A percentile compares a stretch with the other conserved stretches of the same genome.
phyloP scores from a whole-genome alignment of 2,113 vertebrate genomes.

The Bucco capensis region DNA sequence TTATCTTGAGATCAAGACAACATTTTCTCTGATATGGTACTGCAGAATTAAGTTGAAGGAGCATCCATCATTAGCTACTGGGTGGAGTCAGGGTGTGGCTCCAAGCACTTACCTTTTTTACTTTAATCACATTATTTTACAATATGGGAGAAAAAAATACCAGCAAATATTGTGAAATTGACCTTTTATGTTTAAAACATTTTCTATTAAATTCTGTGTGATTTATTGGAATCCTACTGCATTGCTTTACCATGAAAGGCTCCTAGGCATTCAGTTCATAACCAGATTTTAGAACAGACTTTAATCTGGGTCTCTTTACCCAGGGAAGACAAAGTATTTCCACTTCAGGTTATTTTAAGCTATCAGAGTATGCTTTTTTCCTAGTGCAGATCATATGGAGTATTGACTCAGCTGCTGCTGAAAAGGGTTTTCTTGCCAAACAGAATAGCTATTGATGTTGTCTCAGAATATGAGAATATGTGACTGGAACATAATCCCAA shows the following conservation, averaged over 20 bases:
- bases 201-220: background rate
- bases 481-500: background rate
- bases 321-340: background rate
- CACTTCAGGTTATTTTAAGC: conserved; percentile 9
- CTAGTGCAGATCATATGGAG: background rate
- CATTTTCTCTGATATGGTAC: background rate
- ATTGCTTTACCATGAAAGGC: background rate
- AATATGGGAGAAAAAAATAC: background rate
- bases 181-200: background rate
- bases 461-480: background rate
- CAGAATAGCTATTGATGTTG: background rate
- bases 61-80: background rate
- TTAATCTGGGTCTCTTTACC: background rate
- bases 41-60: background rate
- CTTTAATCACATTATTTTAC: background rate
- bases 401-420: conserved; percentile 16
- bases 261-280: background rate
- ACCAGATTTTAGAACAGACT: background rate
- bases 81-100: background rate
- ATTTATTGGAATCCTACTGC: background rate
- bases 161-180: background rate
- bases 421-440: background rate
- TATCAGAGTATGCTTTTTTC: background rate
- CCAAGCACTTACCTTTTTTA: background rate
- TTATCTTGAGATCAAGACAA: conserved; percentile 27